These are phyloP conservation scores for Lysandra bellargus DNA, from an alignment of 2,888 invertebrate species.

Conservation along the genomic window DNA sequence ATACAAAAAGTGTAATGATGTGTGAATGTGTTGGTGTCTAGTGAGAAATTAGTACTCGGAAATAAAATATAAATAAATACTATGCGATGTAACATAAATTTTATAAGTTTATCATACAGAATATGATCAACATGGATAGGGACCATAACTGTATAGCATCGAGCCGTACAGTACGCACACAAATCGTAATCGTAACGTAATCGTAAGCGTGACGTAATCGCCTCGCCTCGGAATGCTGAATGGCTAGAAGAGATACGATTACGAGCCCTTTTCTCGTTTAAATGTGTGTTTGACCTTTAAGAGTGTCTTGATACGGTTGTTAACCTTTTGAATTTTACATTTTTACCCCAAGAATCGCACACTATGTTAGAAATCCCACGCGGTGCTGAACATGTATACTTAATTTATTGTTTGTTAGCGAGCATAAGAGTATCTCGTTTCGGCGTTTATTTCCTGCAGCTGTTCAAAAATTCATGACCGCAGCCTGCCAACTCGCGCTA, in stretches of 20 bases:
- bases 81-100: too few species aligned
- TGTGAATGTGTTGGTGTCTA: too few species aligned
- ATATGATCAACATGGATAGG: too few species aligned
- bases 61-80: too few species aligned
- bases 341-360: not conserved
- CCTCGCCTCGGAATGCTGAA: too few species aligned
- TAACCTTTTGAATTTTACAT: not conserved
- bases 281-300: not conserved
- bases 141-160: too few species aligned
- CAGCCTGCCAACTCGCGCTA: not conserved
- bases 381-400: conserved; percentile 8
- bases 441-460: conserved; percentile 27
- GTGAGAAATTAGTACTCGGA: too few species aligned
- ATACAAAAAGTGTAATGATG: not conserved
- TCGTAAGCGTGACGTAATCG: too few species aligned
- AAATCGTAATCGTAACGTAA: too few species aligned
- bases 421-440: conserved; percentile 22
- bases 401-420: conserved; percentile 18
- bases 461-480: conserved; percentile 22
- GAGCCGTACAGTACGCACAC: too few species aligned
- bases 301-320: not conserved
- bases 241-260: too few species aligned
- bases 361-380: not conserved
- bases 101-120: too few species aligned
- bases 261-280: not conserved